Percentiles rank a stretch among this genome's conserved stretches.
Conservation (phyloP, 2,888 invertebrate species). For the Agrochola circellaris region DNA sequence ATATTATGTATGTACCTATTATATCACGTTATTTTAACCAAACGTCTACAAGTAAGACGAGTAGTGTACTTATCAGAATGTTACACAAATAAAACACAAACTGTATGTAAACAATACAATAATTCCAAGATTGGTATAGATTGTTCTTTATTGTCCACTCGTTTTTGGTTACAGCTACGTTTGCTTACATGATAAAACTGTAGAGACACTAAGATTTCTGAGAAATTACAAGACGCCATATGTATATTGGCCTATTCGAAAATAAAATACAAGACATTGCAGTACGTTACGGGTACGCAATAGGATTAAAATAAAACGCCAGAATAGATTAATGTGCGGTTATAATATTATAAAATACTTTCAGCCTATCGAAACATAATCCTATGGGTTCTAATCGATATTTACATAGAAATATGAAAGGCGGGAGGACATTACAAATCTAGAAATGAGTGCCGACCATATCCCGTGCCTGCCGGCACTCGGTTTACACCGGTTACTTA, state of each 20-base stretch:
- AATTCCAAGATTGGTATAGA: slow-evolving; percentile 61
- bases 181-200: slow-evolving; percentile 54
- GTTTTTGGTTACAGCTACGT: slow-evolving; percentile 62
- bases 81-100: slow-evolving; percentile 58
- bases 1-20: slow-evolving; percentile 3
- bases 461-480: slow-evolving; percentile 69
- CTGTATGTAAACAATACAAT: slow-evolving; percentile 62
- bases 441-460: slow-evolving; percentile 73
- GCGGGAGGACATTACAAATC: slow-evolving; percentile 80
- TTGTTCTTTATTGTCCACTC: slow-evolving; percentile 62
- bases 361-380: slow-evolving; percentile 89
- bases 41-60: slow-evolving; percentile 1
- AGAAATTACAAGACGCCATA: slow-evolving; percentile 42
- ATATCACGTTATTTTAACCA: slow-evolving; percentile 13
- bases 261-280: slow-evolving; percentile 40
- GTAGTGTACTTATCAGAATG: background rate
- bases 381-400: slow-evolving; percentile 87
- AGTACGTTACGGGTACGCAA: slow-evolving; percentile 48
- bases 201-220: slow-evolving; percentile 50
- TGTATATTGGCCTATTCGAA: slow-evolving; percentile 29
- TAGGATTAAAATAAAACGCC: slow-evolving; percentile 71
- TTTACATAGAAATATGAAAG: slow-evolving; percentile 86
- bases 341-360: slow-evolving; percentile 90
- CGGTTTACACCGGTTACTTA: slow-evolving; percentile 69
- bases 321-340: slow-evolving; percentile 81